Conservation (phyloP, 2,888 invertebrate species). For the Mechanitis mazaeus region DNA sequence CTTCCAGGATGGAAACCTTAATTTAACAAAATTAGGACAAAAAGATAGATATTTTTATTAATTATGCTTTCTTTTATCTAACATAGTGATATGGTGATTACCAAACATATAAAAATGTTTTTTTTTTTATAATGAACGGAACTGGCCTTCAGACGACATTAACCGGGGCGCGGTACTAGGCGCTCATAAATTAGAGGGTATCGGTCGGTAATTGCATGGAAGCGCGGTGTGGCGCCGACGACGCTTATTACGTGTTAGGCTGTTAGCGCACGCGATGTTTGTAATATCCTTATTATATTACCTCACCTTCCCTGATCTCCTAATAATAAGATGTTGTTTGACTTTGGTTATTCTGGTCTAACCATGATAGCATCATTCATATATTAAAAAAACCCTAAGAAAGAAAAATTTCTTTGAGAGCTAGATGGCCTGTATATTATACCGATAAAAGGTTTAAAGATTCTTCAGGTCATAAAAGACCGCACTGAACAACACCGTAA, state of each 20-base stretch:
- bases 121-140: constrained; percentile 12
- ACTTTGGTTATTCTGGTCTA: not conserved
- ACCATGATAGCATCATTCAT: too few relatives aligned
- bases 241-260: constrained; percentile 30
- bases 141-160: constrained; percentile 29
- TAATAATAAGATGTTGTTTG: constrained; percentile 3
- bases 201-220: constrained; percentile 39
- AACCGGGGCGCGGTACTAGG: constrained; percentile 50
- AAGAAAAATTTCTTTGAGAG: too few relatives aligned
- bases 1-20: too few relatives aligned
- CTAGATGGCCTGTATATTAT: constrained; percentile 5
- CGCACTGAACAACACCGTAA: constrained; percentile 39
- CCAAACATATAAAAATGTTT: not conserved
- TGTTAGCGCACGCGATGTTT: constrained; percentile 35
- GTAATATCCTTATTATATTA: constrained; percentile 23
- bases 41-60: too few relatives aligned
- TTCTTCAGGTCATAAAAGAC: constrained; percentile 44
- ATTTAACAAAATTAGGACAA: too few relatives aligned
- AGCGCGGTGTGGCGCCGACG: constrained; percentile 37
- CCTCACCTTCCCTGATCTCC: constrained; percentile 10
- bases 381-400: too few relatives aligned
- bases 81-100: too few relatives aligned
- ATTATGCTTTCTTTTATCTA: too few relatives aligned
- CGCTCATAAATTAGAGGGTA: constrained; percentile 57
- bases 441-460: constrained; percentile 45